Percentiles rank a stretch among this genome's conserved stretches.
phyloP scores from a whole-genome alignment of 2,797 vertebrate genomes.

The Hybognathus amarus region DNA sequence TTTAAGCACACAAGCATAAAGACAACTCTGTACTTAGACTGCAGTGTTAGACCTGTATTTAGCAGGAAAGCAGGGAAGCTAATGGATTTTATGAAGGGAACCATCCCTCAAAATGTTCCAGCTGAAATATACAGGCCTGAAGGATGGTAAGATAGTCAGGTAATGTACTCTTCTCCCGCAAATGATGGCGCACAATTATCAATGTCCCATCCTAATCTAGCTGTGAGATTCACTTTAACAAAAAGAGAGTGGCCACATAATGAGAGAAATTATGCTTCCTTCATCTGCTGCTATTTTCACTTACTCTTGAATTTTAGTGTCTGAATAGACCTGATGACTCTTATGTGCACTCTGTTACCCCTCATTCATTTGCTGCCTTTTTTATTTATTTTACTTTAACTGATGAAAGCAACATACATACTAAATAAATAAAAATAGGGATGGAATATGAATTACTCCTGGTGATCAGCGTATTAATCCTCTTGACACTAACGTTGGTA shows the following conservation, averaged over 20 bases:
- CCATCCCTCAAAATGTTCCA: constrained; percentile 54
- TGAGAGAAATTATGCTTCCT: constrained; percentile 44
- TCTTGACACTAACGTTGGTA: constrained; percentile 21
- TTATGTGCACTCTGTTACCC: constrained; percentile 1
- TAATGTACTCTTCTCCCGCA: constrained; percentile 68
- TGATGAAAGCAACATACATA: not conserved
- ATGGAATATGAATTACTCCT: constrained; percentile 31
- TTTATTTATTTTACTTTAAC: not conserved
- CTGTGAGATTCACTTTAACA: constrained; percentile 64
- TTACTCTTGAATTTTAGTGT: constrained; percentile 25
- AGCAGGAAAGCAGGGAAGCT: constrained; percentile 64
- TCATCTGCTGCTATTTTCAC: constrained; percentile 40
- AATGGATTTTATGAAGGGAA: constrained; percentile 75
- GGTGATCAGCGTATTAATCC: constrained; percentile 24
- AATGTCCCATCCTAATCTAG: constrained; percentile 66
- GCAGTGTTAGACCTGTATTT: constrained; percentile 58
- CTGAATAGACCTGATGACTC: constrained; percentile 39
- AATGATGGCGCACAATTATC: constrained; percentile 70
- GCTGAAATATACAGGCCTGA: constrained; percentile 48
- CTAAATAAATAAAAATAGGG: not conserved
- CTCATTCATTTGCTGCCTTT: not conserved
- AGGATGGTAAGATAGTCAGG: constrained; percentile 66
- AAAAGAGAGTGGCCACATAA: constrained; percentile 42
- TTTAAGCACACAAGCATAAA: constrained; percentile 34
- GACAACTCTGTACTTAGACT: constrained; percentile 46